Evolutionary conservation across 2,797 vertebrate genomes (phyloP).

Genomic region (Harpagifer antarcticus): DNA sequence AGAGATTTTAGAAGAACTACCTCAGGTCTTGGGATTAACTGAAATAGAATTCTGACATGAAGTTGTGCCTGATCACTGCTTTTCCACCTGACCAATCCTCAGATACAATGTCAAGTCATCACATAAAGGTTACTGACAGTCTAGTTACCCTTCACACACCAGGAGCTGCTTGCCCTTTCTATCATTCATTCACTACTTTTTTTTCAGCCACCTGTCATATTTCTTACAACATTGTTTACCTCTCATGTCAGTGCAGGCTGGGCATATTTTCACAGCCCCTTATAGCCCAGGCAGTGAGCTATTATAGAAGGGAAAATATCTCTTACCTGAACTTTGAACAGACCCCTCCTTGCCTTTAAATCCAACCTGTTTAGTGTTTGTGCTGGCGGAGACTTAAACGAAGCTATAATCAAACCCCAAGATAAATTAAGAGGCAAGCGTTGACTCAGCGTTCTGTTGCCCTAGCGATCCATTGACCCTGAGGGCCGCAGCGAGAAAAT

Average conservation of each 20-base stretch:
- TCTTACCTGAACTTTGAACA: constrained; percentile 13
- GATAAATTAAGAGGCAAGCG: constrained; percentile 82
- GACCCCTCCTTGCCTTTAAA: constrained; percentile 22
- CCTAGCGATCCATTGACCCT: constrained; percentile 93
- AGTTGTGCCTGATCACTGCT: constrained; percentile 22
- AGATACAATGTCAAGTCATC: constrained; percentile 46
- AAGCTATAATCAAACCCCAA: constrained; percentile 75
- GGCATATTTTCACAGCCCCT: constrained; percentile 34
- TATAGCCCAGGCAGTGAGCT: constrained; percentile 2
- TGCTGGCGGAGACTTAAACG: constrained; percentile 50
- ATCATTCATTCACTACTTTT: constrained; percentile 60
- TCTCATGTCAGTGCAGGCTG: constrained; percentile 37
- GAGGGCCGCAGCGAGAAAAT: constrained; percentile 91
- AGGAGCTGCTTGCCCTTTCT: constrained; percentile 50
- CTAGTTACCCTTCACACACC: constrained; percentile 68
- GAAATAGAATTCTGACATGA: constrained; percentile 19
- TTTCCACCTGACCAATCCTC: constrained; percentile 50
- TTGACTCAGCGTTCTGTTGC: constrained; percentile 93
- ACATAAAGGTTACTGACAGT: constrained; percentile 67
- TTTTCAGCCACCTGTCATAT: constrained; percentile 71
- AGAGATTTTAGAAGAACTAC: not conserved
- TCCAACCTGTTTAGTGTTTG: constrained; percentile 49
- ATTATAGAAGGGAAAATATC: constrained; percentile 6
- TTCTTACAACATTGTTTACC: constrained; percentile 75
- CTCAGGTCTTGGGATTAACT: not conserved